A percentile compares a stretch with the other conserved stretches of the same genome.
Conservation (phyloP, 2,888 invertebrate species). For the Iphiclides podalirius region DNA sequence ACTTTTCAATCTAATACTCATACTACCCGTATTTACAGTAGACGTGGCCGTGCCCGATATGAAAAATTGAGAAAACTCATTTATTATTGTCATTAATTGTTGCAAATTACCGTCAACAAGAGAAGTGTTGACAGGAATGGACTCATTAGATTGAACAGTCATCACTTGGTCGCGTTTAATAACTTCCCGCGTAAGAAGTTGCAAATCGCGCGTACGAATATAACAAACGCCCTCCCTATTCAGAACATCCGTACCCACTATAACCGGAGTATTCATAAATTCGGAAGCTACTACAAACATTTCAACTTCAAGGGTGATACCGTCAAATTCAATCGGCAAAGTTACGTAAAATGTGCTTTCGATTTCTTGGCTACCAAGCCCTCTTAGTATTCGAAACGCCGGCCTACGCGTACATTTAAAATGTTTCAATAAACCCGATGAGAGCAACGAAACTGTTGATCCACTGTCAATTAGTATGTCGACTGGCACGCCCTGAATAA, state of each 20-base stretch:
- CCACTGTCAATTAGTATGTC: conserved; percentile 33
- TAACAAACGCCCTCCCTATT: conserved; percentile 8
- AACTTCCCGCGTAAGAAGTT: too few relatives aligned
- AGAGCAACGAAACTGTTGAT: conserved; percentile 27
- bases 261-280: conserved; percentile 20
- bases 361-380: conserved; percentile 18
- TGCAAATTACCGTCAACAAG: neutral
- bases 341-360: conserved; percentile 18
- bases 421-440: conserved; percentile 21
- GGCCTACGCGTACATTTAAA: conserved; percentile 16
- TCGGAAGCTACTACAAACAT: conserved; percentile 19
- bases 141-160: neutral
- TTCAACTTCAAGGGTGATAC: conserved; percentile 20
- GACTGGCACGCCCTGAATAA: conserved; percentile 18
- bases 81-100: neutral
- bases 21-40: neutral
- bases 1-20: neutral
- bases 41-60: neutral
- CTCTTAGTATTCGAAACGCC: conserved; percentile 15
- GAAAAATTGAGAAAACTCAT: neutral
- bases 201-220: too few relatives aligned
- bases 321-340: conserved; percentile 21
- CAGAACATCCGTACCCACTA: conserved; percentile 26
- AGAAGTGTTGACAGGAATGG: neutral
- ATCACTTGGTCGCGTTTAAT: neutral